phyloP scores from a whole-genome alignment of 2,888 invertebrate genomes.

The Himalopsyche anomala region DNA sequence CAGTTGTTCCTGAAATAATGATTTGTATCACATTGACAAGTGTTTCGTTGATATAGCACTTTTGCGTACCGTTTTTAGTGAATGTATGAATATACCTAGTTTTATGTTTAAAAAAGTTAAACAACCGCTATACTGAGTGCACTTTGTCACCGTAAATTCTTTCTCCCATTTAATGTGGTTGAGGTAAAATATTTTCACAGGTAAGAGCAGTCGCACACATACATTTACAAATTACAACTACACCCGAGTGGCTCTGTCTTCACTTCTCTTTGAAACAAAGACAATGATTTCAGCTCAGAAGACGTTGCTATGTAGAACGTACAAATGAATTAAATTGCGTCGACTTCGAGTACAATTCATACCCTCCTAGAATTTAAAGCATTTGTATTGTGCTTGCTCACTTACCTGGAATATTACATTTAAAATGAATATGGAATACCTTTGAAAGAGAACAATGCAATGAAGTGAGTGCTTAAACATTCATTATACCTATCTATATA shows the following conservation, averaged over 20 bases:
- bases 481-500: too few species aligned
- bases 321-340: constrained; percentile 21
- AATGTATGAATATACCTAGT: background rate
- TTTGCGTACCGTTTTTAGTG: too few species aligned
- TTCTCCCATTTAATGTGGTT: constrained; percentile 17
- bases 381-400: constrained; percentile 6
- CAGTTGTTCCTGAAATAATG: too few species aligned
- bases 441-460: background rate
- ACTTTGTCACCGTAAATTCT: constrained; percentile 30
- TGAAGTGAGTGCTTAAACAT: too few species aligned
- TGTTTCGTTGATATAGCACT: too few species aligned
- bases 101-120: background rate
- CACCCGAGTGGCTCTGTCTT: constrained; percentile 4
- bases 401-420: constrained; percentile 29
- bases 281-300: constrained; percentile 5
- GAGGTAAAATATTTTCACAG: background rate
- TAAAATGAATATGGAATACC: background rate
- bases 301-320: background rate
- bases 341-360: background rate
- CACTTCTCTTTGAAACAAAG: constrained; percentile 31
- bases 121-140: background rate
- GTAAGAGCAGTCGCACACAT: background rate
- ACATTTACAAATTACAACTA: background rate
- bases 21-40: too few species aligned
- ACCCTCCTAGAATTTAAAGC: constrained; percentile 30